These are phyloP conservation scores for Botrylloides violaceus DNA, from an alignment of 23 tunicate species.

Conservation along the genomic window DNA sequence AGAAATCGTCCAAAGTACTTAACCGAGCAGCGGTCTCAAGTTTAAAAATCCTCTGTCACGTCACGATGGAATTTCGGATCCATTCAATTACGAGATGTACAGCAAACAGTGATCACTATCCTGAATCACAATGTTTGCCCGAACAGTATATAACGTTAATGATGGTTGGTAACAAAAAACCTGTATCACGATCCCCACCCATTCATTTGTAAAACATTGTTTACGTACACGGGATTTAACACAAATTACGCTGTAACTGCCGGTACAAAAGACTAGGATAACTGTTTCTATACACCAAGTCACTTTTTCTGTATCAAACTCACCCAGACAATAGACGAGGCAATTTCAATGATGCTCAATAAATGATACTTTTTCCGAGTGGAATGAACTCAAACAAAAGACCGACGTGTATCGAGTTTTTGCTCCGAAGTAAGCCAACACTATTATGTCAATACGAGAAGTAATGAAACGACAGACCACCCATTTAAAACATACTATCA, in stretches of 20 bases:
- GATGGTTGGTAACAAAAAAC: not conserved
- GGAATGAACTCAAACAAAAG: not conserved
- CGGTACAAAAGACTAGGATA: not conserved
- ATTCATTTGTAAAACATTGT: constrained; percentile 8
- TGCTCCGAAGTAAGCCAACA: not conserved
- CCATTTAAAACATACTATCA: not conserved
- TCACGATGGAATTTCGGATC: too few relatives aligned
- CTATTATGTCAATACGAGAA: constrained; percentile 10
- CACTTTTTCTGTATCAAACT: constrained; percentile 8
- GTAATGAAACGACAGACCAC: constrained; percentile 2
- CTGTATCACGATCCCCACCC: not conserved
- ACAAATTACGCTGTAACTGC: not conserved
- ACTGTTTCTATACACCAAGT: not conserved
- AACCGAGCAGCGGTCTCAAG: too few relatives aligned
- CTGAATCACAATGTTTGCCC: too few relatives aligned
- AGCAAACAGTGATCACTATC: too few relatives aligned
- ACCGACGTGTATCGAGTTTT: constrained; percentile 15
- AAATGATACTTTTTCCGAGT: constrained; percentile 21
- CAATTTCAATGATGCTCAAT: not conserved
- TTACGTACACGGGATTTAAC: constrained; percentile 17
- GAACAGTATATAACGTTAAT: not conserved
- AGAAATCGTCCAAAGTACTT: too few relatives aligned
- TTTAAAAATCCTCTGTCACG: too few relatives aligned
- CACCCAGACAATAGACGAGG: not conserved
- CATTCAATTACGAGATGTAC: too few relatives aligned